Base-by-base conservation (phyloP, 2,113 vertebrate species). In the Okapia johnstoni region DNA sequence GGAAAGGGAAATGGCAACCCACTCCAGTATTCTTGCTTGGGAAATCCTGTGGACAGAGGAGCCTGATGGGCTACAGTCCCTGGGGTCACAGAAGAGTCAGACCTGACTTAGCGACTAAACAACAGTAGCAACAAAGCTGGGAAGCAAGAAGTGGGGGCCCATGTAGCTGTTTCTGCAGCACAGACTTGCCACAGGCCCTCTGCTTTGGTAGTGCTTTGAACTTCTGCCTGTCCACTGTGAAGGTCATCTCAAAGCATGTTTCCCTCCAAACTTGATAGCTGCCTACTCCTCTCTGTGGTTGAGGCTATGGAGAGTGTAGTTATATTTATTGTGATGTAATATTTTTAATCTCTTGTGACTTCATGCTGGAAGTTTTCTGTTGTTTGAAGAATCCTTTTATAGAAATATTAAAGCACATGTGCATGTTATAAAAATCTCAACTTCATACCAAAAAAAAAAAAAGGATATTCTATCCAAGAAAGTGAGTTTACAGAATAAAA, bases 321-420 rank as follows among this genome's bases (percentile, higher is more conserved):
- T 98, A 76, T 99, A 98, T 98, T 99, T 98, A 98, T 98, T 99
- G 97, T 98, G 97, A 98, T 98, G 98, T 98, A 97, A 73, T 54
- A 87, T 28, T 98, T 98, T 99, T 98, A 98, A 98, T 96, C 98
- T 98, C 96, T 97, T 98, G 98, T 99, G 98, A 98, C 95, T 98
- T 98, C 97, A 98, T 98, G 98, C 96, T 98, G 98, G 98, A 98
- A 94, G 97, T 83, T 98, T 40, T 40, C 40, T 40, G 40, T 40
- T 40, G 40, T 98, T 98, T 98, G 98, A 98, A 98, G 98, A 98
- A 94, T 54, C 83, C 97, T 98, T 98, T 98, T 98, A 97, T 99
- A 98, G 98, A 98, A 98, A 98, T 46, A 97, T 98, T 98, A 0
- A 98, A 98, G 96, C 97, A 98, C 97, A 98, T 97, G 91, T 98